These are phyloP conservation scores for Euzophera pinguis DNA, from an alignment of 2,888 invertebrate genomes.

Conservation along the genomic window DNA sequence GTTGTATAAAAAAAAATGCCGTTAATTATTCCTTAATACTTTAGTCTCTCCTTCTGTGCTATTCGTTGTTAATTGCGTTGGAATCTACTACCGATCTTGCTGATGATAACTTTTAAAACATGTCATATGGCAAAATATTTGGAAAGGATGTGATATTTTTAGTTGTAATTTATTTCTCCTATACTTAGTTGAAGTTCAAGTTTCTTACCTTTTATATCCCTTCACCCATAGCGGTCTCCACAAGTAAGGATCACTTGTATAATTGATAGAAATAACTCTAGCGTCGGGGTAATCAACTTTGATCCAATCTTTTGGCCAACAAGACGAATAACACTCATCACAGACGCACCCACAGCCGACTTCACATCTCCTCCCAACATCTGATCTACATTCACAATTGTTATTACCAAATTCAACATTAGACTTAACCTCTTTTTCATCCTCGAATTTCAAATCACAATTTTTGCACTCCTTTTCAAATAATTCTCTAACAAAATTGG, in stretches of 20 bases:
- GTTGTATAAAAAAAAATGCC: no score
- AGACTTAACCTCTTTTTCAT: background rate
- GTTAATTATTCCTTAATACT: no score
- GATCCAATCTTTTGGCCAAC: constrained; percentile 95
- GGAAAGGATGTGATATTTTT: no score
- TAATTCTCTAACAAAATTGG: constrained; percentile 59
- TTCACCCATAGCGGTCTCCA: constrained; percentile 88
- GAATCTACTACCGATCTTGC: no score
- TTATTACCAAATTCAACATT: background rate
- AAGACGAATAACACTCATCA: constrained; percentile 79
- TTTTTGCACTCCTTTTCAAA: constrained; percentile 37
- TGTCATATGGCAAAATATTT: no score
- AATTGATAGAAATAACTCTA: constrained; percentile 89
- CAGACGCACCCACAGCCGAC: constrained; percentile 65
- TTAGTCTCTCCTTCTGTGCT: no score
- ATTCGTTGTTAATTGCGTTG: no score
- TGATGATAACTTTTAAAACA: no score
- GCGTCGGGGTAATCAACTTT: constrained; percentile 87
- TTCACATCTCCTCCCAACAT: constrained; percentile 37
- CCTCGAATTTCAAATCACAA: constrained; percentile 8
- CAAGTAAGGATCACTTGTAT: constrained; percentile 87
- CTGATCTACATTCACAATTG: constrained; percentile 32
- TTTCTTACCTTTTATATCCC: constrained; percentile 79
- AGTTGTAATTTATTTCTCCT: no score
- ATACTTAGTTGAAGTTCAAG: no score